phyloP scores from a whole-genome alignment of 2,113 vertebrate genomes.

The Poicephalus meyeri region DNA sequence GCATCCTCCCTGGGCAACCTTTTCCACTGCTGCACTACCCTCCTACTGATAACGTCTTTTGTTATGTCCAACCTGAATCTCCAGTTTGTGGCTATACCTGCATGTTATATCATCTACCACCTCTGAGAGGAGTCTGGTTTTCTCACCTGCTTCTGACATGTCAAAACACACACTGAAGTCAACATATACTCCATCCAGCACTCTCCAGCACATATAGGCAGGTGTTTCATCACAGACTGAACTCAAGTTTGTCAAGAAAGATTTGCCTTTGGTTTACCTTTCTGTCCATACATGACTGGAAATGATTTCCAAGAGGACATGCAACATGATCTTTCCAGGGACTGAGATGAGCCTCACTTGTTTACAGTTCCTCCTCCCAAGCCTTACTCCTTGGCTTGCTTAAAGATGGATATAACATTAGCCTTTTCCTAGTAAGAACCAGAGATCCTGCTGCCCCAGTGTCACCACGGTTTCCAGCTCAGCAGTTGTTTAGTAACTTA shows the following conservation, averaged over 20 bases:
- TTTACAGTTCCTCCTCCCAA: neutral
- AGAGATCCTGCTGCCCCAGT: neutral
- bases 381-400: neutral
- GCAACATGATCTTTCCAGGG: neutral
- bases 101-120: neutral
- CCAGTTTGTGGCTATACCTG: neutral
- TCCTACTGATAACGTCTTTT: neutral
- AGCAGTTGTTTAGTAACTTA: neutral
- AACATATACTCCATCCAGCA: neutral
- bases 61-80: neutral
- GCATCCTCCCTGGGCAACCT: neutral
- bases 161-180: neutral
- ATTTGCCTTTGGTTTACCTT: neutral
- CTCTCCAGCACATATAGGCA: neutral
- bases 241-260: neutral
- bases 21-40: neutral
- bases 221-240: neutral
- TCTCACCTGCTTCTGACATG: neutral
- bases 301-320: neutral
- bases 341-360: neutral
- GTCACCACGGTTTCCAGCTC: neutral
- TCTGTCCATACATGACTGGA: rapidly evolving
- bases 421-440: neutral
- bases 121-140: neutral
- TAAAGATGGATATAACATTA: neutral